phyloP scores from a whole-genome alignment of 2,797 vertebrate species.

The Sphenopsis melanotis region DNA sequence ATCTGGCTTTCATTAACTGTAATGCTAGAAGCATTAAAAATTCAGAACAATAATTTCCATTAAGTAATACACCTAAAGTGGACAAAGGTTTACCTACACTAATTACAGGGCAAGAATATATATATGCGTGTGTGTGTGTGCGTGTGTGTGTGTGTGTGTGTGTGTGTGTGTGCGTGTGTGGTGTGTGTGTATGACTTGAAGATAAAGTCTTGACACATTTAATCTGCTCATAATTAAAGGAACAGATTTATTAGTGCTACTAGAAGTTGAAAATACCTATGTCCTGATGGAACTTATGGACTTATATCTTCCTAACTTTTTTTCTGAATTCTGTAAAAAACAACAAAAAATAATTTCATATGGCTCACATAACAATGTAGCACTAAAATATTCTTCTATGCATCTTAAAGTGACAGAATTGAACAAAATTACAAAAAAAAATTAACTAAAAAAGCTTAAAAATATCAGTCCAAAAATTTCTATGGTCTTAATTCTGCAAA shows the following conservation, averaged over 20 bases:
- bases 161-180: not conserved
- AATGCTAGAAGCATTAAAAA: not conserved
- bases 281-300: not conserved
- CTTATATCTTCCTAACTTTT: not conserved
- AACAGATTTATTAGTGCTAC: not conserved
- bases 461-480: not conserved
- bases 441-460: not conserved
- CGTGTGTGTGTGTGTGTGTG: too few species aligned
- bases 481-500: not conserved
- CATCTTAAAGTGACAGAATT: not conserved
- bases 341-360: not conserved
- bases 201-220: not conserved
- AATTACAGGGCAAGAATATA: not conserved
- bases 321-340: not conserved
- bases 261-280: not conserved
- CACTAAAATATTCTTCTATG: not conserved
- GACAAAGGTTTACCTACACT: not conserved
- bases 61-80: not conserved
- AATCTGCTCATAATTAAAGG: not conserved
- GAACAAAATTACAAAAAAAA: not conserved
- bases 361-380: not conserved
- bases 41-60: not conserved
- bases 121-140: not conserved
- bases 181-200: not conserved
- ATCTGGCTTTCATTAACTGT: not conserved